Conservation (phyloP, 2,888 invertebrate genomes). For the Drosophila paranaensis region DNA sequence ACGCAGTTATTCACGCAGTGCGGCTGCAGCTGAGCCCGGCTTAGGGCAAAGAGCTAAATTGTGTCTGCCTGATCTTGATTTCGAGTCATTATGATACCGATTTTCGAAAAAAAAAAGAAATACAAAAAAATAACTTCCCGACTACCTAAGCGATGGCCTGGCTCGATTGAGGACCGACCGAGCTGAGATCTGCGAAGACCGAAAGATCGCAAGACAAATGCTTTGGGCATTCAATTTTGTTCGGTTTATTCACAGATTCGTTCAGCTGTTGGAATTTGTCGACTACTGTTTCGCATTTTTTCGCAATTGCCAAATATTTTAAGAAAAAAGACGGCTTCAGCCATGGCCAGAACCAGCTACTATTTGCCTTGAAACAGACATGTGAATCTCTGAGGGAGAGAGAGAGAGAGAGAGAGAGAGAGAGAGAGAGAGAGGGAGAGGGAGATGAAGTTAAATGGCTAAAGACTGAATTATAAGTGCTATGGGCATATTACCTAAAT, state of each 20-base stretch:
- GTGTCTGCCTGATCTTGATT: conserved; percentile 77
- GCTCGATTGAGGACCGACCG: neutral
- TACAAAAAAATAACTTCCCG: conserved; percentile 20
- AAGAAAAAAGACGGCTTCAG: conserved; percentile 7
- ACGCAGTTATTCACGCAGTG: conserved; percentile 77
- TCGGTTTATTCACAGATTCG: conserved; percentile 57
- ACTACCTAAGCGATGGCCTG: conserved; percentile 27
- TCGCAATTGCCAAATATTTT: conserved; percentile 60
- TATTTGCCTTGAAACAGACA: neutral
- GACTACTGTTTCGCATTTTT: conserved; percentile 75
- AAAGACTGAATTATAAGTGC: neutral
- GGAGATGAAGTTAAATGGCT: neutral
- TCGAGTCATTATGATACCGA: conserved; percentile 72
- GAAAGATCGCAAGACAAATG: conserved; percentile 41
- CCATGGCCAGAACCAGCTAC: conserved; percentile 20
- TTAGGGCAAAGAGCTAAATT: conserved; percentile 61
- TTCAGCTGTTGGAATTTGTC: conserved; percentile 76
- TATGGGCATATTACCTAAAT: neutral
- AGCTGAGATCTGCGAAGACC: conserved; percentile 9
- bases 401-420: neutral
- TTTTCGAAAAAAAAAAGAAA: conserved; percentile 32
- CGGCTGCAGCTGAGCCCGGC: conserved; percentile 8
- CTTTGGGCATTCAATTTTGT: conserved; percentile 44
- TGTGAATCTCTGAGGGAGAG: neutral
- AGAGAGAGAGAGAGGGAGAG: too few species aligned